Conservation (phyloP, 2,888 invertebrate genomes). For the Melitaea athalia region DNA sequence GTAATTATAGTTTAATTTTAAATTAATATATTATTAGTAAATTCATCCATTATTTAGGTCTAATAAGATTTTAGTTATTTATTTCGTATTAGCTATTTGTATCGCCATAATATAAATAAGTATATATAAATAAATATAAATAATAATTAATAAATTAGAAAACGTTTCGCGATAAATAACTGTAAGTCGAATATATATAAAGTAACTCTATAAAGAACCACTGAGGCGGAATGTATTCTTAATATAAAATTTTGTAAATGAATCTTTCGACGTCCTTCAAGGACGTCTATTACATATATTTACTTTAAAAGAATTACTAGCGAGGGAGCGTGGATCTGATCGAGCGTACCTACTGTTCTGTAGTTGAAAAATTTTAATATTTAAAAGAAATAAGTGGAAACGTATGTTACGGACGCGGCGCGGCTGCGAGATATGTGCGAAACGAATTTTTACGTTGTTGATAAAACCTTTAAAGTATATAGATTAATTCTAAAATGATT, state of each 20-base stretch:
- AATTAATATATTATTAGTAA: neutral
- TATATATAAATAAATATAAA: neutral
- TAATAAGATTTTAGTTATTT: neutral
- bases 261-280: slow-evolving; percentile 32
- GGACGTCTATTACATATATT: neutral
- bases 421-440: neutral
- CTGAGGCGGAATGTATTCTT: neutral
- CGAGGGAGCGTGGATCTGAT: slow-evolving; percentile 12
- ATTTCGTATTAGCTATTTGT: slow-evolving; percentile 1
- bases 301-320: slow-evolving; percentile 7
- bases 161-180: neutral
- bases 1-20: no score
- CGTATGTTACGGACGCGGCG: neutral
- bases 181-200: slow-evolving; percentile 4
- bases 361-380: slow-evolving; percentile 5
- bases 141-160: neutral
- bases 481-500: neutral
- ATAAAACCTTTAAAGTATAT: slow-evolving; percentile 1
- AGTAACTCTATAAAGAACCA: slow-evolving; percentile 7
- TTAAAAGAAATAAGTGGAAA: neutral
- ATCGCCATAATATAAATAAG: neutral
- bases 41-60: neutral
- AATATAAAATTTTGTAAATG: slow-evolving; percentile 55
- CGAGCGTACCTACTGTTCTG: slow-evolving; percentile 7
- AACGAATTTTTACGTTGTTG: neutral